Evolutionary conservation across 1,140 invertebrate species (phyloP), one percentile per base, ranked within the genome.

Genomic region (Aphidius gifuensis): DNA sequence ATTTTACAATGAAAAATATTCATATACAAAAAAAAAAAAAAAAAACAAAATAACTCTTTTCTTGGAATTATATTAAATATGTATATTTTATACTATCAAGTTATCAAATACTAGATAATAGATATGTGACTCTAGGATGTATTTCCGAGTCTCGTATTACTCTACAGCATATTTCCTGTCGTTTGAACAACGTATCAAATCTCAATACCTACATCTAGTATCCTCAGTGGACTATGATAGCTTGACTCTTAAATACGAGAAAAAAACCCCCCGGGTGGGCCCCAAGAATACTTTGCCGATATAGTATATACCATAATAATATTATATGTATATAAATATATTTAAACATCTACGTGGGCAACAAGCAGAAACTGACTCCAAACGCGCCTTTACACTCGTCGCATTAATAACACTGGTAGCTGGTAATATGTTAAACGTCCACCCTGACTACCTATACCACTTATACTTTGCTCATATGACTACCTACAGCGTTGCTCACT

Each of bases 331-430:
- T 32, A 32, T 32, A 32, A 32, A 3, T 32, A 32, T 32, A 32
- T 32, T 55, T 55, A 43, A 7, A 44, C 53, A 63, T 54, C 67
- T 71, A 67, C 68, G 62, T 70, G 64, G 64, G 60, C 42, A 65
- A 69, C 68, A 50, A 32, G 62, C 63, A 74, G 72, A 75, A 74
- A 73, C 72, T 68, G 70, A 71, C 71, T 71, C 77, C 73, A 72
- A 16, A 74, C 60, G 53, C 69, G 66, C 70, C 69, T 58, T 53
- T 45, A 55, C 53, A 71, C 66, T 66, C 56, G 69, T 65, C 68
- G 75, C 76, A 80, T 80, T 80, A 80, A 80, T 80, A 80, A 80
- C 74, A 79, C 78, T 78, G 75, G 78, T 80, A 80, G 78, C 78
- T 67, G 73, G 71, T 79, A 74, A 79, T 80, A 80, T 80, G 77